Evolutionary conservation across 2,113 vertebrate genomes (phyloP).

Genomic region (Heterocephalus glaber): DNA sequence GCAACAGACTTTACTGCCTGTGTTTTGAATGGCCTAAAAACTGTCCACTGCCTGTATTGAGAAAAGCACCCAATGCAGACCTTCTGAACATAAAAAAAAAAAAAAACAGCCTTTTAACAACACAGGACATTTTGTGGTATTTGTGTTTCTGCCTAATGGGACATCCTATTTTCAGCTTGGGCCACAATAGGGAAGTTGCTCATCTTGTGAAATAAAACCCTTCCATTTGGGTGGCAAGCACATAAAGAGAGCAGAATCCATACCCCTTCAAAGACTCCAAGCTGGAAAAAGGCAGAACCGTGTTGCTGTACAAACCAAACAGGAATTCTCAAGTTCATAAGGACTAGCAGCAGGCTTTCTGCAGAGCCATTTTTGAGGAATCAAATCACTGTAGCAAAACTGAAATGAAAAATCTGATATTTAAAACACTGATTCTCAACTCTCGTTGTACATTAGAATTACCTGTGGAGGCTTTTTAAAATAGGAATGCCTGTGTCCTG

Average conservation of each 20-base stretch:
- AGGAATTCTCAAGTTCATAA: neutral
- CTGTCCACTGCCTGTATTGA: neutral
- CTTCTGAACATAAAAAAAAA: neutral
- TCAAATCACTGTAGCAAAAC: neutral
- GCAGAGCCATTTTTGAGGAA: neutral
- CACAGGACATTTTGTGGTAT: neutral
- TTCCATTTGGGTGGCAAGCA: neutral
- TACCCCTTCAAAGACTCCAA: neutral
- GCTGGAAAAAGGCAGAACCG: neutral
- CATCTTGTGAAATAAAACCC: slow-evolving; percentile 4
- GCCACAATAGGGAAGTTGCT: neutral
- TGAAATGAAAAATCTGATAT: slow-evolving; percentile 18
- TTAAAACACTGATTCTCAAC: slow-evolving; percentile 38
- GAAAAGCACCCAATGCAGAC: neutral
- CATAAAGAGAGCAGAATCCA: neutral
- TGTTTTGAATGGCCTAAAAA: neutral
- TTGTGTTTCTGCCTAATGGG: neutral
- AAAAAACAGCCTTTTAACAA: neutral
- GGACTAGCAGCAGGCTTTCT: neutral
- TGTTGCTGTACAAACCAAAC: rapidly evolving
- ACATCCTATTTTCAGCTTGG: neutral
- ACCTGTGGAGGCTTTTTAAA: neutral
- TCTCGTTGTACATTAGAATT: slow-evolving; percentile 3
- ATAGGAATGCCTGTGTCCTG: neutral
- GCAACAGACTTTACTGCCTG: neutral